phyloP scores from a whole-genome alignment of 1,140 invertebrate species.

The Cataglyphis hispanica region DNA sequence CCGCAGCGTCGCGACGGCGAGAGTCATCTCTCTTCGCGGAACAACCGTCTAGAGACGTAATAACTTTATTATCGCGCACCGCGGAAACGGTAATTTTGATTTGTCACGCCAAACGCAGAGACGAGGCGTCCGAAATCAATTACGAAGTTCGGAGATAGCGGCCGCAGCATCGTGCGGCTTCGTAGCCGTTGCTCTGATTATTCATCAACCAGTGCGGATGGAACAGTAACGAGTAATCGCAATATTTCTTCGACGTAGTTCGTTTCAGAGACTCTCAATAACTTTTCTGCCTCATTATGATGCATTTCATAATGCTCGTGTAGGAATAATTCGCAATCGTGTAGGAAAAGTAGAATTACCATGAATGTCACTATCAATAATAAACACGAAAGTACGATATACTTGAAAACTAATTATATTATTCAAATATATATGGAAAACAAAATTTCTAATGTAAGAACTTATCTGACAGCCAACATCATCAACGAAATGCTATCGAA shows the following conservation, averaged over 20 bases:
- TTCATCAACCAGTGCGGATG: slow-evolving; percentile 59
- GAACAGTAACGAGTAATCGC: slow-evolving; percentile 52
- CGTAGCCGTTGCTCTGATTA: slow-evolving; percentile 64
- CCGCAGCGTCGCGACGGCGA: slow-evolving; percentile 8
- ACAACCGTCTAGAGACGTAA: slow-evolving; percentile 63
- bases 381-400: neutral
- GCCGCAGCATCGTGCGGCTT: slow-evolving; percentile 52
- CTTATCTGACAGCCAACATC: slow-evolving; percentile 15
- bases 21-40: slow-evolving; percentile 18
- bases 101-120: slow-evolving; percentile 70
- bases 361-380: neutral
- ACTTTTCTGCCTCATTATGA: slow-evolving; percentile 54
- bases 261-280: neutral
- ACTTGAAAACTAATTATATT: slow-evolving; percentile 20
- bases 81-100: slow-evolving; percentile 75
- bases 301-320: neutral
- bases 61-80: slow-evolving; percentile 72
- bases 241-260: slow-evolving; percentile 49
- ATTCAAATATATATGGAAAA: slow-evolving; percentile 26
- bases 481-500: slow-evolving; percentile 14
- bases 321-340: too few species aligned
- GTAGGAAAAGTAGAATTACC: neutral
- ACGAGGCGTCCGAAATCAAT: slow-evolving; percentile 72
- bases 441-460: neutral
- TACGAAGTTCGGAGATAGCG: slow-evolving; percentile 69